Conservation (phyloP, 2,888 invertebrate species). For the Andricus curvator region DNA sequence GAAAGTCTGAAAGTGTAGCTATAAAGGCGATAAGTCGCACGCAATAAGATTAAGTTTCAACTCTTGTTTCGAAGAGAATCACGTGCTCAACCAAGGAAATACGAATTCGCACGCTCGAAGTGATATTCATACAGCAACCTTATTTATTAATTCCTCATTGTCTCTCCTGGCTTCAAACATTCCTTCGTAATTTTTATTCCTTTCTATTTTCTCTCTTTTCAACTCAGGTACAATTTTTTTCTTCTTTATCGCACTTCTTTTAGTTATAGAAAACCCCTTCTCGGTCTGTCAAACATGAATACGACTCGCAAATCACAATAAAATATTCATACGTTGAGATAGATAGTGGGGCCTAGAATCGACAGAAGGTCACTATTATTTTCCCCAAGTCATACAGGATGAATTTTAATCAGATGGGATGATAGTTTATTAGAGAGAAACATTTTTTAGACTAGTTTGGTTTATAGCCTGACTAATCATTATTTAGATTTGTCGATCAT, state of each 20-base stretch:
- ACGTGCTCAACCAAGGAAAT: constrained; percentile 67
- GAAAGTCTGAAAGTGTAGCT: constrained; percentile 51
- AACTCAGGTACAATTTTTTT: constrained; percentile 30
- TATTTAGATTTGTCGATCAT: neutral
- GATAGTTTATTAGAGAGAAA: neutral
- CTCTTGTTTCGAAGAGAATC: constrained; percentile 58
- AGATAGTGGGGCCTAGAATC: constrained; percentile 50
- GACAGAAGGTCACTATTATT: constrained; percentile 33
- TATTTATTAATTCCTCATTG: constrained; percentile 76
- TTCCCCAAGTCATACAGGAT: neutral
- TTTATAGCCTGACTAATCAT: neutral
- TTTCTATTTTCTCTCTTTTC: constrained; percentile 42
- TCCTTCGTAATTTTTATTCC: neutral
- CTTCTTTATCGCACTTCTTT: constrained; percentile 52
- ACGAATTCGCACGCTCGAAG: constrained; percentile 75
- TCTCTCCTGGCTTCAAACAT: constrained; percentile 59
- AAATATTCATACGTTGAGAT: constrained; percentile 53
- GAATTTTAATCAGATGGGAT: neutral
- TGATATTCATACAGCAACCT: constrained; percentile 73
- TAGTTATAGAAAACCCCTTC: constrained; percentile 50
- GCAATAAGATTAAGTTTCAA: constrained; percentile 56
- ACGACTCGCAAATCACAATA: constrained; percentile 50
- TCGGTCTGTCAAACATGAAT: constrained; percentile 42
- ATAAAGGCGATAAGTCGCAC: constrained; percentile 53
- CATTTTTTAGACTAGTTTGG: neutral